Evolutionary conservation across 2,113 vertebrate species (phyloP).

Genomic region (Oxyura jamaicensis): DNA sequence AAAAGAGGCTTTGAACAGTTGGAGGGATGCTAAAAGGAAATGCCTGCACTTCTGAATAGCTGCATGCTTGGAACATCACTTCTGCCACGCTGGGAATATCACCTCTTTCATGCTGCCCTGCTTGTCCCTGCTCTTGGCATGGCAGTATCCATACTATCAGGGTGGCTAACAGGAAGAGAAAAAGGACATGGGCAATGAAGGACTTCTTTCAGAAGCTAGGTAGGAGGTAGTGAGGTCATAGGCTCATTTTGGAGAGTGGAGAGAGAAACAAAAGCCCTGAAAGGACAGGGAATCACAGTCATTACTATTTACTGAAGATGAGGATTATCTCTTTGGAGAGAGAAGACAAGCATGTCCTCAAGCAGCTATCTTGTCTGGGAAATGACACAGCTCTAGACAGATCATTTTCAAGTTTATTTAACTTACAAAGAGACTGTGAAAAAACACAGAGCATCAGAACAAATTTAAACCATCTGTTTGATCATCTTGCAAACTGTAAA

Average conservation of each 20-base stretch:
- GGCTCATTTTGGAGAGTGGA: background rate
- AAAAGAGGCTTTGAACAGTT: slow-evolving; percentile 9
- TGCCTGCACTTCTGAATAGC: slow-evolving; percentile 15
- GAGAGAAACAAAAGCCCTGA: background rate
- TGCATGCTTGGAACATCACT: background rate
- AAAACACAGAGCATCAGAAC: slow-evolving; percentile 64
- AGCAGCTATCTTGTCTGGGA: slow-evolving; percentile 35
- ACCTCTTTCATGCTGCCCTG: background rate
- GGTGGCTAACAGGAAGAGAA: background rate
- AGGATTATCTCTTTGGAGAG: slow-evolving; percentile 22
- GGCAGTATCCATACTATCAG: background rate
- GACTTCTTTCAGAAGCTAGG: background rate
- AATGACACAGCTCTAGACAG: slow-evolving; percentile 61
- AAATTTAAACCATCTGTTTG: slow-evolving; percentile 71
- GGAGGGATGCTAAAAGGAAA: slow-evolving; percentile 34
- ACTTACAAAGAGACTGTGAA: slow-evolving; percentile 66
- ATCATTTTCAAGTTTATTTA: slow-evolving; percentile 69
- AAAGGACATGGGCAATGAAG: background rate
- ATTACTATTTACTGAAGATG: slow-evolving; percentile 1
- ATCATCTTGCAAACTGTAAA: slow-evolving; percentile 66
- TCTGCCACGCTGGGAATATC: background rate
- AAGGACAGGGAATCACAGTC: background rate
- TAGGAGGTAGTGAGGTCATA: background rate
- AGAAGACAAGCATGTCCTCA: slow-evolving; percentile 36
- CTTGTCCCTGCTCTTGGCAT: background rate